Percentiles rank a stretch among this genome's conserved stretches.
Conservation (phyloP, 2,888 invertebrate species). For the Cyrtodaria siliqua region DNA sequence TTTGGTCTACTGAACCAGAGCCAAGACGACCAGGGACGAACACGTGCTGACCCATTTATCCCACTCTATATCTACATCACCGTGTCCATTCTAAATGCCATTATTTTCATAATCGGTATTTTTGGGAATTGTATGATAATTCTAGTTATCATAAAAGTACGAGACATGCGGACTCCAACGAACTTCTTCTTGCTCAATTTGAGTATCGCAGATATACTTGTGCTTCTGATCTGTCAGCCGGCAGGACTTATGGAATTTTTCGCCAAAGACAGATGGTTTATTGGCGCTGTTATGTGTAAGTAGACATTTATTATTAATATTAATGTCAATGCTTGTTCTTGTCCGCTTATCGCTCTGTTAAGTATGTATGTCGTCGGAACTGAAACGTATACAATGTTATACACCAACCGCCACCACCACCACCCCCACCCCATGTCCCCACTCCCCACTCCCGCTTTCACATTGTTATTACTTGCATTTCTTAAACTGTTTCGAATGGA, state of each 20-base stretch:
- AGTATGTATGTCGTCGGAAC: too few relatives aligned
- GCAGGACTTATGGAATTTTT: slow-evolving; percentile 97
- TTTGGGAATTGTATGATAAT: slow-evolving; percentile 97
- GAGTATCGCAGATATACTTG: slow-evolving; percentile 96
- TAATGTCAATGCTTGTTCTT: too few relatives aligned
- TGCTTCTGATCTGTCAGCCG: slow-evolving; percentile 96
- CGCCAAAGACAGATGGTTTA: slow-evolving; percentile 96
- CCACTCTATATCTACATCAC: slow-evolving; percentile 47
- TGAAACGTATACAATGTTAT: too few relatives aligned
- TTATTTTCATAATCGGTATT: slow-evolving; percentile 95
- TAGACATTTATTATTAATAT: too few relatives aligned
- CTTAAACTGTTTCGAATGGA: too few relatives aligned
- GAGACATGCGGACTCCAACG: slow-evolving; percentile 97
- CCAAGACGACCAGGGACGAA: too few relatives aligned
- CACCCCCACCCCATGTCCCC: too few relatives aligned
- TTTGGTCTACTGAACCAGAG: too few relatives aligned
- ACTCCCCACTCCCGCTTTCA: too few relatives aligned
- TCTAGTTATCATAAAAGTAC: slow-evolving; percentile 95
- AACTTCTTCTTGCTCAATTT: slow-evolving; percentile 97
- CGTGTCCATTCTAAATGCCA: slow-evolving; percentile 87
- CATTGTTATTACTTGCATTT: too few relatives aligned
- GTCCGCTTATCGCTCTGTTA: too few relatives aligned
- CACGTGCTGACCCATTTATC: slow-evolving; percentile 14
- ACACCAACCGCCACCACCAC: too few relatives aligned
- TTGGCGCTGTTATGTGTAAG: slow-evolving; percentile 97